Percentiles rank a stretch among this genome's conserved stretches.
Conservation (phyloP, 2,888 invertebrate genomes). For the Lasioglossum zephyrum region DNA sequence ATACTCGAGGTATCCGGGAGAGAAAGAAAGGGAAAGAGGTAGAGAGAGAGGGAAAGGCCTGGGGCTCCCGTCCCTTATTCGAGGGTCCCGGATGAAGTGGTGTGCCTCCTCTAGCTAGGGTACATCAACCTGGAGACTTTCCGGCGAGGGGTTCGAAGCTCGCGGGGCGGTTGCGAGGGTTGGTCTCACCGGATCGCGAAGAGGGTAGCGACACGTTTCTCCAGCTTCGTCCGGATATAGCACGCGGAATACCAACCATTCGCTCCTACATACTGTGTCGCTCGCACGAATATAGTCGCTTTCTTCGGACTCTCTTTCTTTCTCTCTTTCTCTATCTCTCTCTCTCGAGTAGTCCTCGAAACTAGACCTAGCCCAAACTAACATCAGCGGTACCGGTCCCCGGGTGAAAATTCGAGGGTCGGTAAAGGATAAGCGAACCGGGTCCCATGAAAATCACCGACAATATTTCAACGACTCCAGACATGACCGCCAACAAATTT, state of each 20-base stretch:
- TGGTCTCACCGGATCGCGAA: slow-evolving; percentile 46
- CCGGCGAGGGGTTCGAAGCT: slow-evolving; percentile 59
- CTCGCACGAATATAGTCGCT: background rate
- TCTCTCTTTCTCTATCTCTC: background rate
- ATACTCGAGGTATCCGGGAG: slow-evolving; percentile 41
- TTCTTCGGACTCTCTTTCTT: background rate
- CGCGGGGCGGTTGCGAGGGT: slow-evolving; percentile 42
- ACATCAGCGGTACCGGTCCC: background rate
- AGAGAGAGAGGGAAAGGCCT: slow-evolving; percentile 4
- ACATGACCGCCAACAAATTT: too few relatives aligned
- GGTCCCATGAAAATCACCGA: too few relatives aligned
- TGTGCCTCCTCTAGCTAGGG: slow-evolving; percentile 47
- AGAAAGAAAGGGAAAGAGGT: background rate
- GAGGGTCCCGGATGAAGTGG: slow-evolving; percentile 60
- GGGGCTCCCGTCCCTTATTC: slow-evolving; percentile 55
- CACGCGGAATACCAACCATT: slow-evolving; percentile 21
- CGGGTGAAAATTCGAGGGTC: background rate
- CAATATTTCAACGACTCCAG: too few relatives aligned
- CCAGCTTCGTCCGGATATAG: slow-evolving; percentile 37
- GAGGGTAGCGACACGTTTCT: slow-evolving; percentile 21
- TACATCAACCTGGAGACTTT: slow-evolving; percentile 62
- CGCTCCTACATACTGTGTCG: background rate
- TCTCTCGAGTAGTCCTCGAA: background rate
- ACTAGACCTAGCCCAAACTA: background rate
- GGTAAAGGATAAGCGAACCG: background rate